Percentiles rank a stretch among this genome's conserved stretches.
These are phyloP conservation scores for Ridgeia piscesae DNA, from an alignment of 1,140 invertebrate genomes.

Conservation along the genomic window DNA sequence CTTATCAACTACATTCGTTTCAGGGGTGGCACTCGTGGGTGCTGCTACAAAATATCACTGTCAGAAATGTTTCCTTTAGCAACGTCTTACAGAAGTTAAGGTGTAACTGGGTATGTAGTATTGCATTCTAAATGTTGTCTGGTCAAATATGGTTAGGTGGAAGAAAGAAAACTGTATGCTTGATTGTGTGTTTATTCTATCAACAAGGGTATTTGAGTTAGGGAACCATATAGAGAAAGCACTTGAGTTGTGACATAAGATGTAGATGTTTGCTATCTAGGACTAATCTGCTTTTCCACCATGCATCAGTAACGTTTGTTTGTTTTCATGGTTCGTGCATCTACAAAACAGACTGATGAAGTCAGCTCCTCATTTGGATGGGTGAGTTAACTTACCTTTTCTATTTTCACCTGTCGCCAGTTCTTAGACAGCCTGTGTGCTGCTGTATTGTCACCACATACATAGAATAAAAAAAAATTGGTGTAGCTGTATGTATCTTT, in stretches of 20 bases:
- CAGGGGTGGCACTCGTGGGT: not conserved
- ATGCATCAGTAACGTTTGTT: not conserved
- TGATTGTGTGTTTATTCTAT: not conserved
- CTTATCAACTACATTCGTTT: not conserved
- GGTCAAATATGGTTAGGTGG: not conserved
- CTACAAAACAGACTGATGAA: conserved; percentile 77
- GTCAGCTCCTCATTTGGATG: conserved; percentile 58
- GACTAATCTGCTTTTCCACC: not conserved
- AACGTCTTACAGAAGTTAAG: not conserved
- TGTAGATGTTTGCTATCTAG: not conserved
- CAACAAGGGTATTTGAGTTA: not conserved
- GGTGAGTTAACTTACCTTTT: conserved; percentile 57
- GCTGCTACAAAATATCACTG: not conserved
- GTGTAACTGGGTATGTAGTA: not conserved
- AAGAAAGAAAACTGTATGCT: not conserved
- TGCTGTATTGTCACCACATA: too few species aligned
- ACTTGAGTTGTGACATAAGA: not conserved
- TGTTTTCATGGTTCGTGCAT: not conserved
- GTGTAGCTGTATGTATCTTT: too few species aligned
- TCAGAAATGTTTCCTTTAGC: not conserved
- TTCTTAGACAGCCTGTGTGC: too few species aligned
- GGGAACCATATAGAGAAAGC: not conserved
- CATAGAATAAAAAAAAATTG: too few species aligned
- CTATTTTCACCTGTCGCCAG: not conserved
- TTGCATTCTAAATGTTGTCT: not conserved